Conservation (phyloP, 2,888 invertebrate genomes). For the Neoaliturus tenellus region DNA sequence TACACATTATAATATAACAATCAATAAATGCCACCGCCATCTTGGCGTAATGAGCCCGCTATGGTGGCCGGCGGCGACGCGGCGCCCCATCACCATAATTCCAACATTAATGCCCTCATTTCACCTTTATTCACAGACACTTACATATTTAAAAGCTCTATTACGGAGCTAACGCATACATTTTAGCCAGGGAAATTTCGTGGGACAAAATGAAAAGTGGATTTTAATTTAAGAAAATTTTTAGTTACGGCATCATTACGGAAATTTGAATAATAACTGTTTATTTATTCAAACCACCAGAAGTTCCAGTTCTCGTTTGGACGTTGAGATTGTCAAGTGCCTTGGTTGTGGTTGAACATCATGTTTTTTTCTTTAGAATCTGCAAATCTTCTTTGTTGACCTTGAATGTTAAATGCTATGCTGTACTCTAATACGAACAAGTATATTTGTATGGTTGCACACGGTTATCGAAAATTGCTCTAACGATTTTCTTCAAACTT, state of each 20-base stretch:
- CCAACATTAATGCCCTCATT: slow-evolving; percentile 7
- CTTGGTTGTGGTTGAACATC: background rate
- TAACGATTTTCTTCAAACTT: no score
- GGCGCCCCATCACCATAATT: slow-evolving; percentile 41
- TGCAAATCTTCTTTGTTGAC: no score
- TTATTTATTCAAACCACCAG: slow-evolving; percentile 17
- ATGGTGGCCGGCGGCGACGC: background rate
- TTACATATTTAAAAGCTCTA: slow-evolving; percentile 51
- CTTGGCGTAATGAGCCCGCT: background rate
- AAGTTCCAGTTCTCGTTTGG: background rate
- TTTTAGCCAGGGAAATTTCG: background rate
- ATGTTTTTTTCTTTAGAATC: no score
- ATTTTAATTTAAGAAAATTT: slow-evolving; percentile 31
- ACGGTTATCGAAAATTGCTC: no score
- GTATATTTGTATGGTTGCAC: no score
- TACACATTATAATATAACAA: slow-evolving; percentile 49
- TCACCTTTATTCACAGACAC: slow-evolving; percentile 25
- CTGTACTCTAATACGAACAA: no score
- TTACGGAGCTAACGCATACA: slow-evolving; percentile 24
- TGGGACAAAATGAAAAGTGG: slow-evolving; percentile 27
- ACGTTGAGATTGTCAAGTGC: background rate
- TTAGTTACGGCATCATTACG: slow-evolving; percentile 26
- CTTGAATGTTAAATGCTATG: no score
- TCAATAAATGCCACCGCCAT: slow-evolving; percentile 41
- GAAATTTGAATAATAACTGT: slow-evolving; percentile 30